These are phyloP conservation scores for Tanytarsus gracilentus DNA, from an alignment of 2,888 invertebrate genomes.

Conservation along the genomic window DNA sequence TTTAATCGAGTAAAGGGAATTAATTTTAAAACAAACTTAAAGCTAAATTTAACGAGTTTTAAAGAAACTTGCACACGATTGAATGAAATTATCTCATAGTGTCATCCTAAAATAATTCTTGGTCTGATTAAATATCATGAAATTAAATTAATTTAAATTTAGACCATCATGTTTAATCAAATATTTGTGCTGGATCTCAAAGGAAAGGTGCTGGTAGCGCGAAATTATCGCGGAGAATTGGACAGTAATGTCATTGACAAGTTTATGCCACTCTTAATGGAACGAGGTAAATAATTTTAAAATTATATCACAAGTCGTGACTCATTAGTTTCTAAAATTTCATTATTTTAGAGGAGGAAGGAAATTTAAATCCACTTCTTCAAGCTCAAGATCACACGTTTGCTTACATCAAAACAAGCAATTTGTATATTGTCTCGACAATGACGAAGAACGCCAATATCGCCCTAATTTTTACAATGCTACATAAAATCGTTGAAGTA, in stretches of 20 bases:
- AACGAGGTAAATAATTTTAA: conserved; percentile 46
- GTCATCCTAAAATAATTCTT: background rate
- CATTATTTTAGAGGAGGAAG: conserved; percentile 71
- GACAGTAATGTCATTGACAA: conserved; percentile 95
- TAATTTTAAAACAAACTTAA: too few relatives aligned
- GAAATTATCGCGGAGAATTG: conserved; percentile 96
- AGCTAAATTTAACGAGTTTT: too few relatives aligned
- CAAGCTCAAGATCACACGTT: conserved; percentile 86
- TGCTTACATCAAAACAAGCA: conserved; percentile 95
- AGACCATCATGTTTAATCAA: conserved; percentile 9
- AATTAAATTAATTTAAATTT: background rate
- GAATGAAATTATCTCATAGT: too few relatives aligned
- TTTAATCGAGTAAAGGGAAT: too few relatives aligned
- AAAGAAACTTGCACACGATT: too few relatives aligned
- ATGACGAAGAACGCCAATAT: conserved; percentile 97
- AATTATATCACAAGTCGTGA: background rate
- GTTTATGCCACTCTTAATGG: conserved; percentile 96
- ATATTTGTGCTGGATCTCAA: conserved; percentile 13
- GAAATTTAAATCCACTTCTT: conserved; percentile 80
- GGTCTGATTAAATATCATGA: background rate
- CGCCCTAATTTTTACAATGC: conserved; percentile 87
- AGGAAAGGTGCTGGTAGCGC: conserved; percentile 71
- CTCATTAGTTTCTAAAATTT: background rate
- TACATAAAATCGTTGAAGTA: conserved; percentile 93
- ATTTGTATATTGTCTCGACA: conserved; percentile 92